Base-by-base conservation (phyloP, 2,797 vertebrate species). In the Sebastes wilsoni region DNA sequence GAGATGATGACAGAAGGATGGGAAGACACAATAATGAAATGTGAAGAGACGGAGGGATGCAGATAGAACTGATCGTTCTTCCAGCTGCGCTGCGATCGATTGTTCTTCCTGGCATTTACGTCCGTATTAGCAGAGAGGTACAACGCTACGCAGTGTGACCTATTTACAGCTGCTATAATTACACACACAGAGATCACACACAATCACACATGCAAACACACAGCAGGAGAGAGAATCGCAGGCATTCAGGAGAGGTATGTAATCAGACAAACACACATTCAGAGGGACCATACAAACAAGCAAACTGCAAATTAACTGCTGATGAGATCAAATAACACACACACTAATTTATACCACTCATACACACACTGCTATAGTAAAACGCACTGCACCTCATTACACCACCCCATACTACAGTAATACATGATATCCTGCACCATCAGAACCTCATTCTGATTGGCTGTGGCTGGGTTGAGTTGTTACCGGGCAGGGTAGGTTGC, bases 101-200 rank as follows among this genome's bases (percentile, higher is more conserved):
- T 66, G 64, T 58, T 80, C 67, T 76, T 75, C 75, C 65, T 34
- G 77, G 66, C 72, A 75, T 25, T 75, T 20, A 75, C 38, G 54
- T 70, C 66, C 59, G 56, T n/a, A 59, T 77, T 59, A 81, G 46
- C 62, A 23, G 54, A 81, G 80, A 38, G 59, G 42, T 46, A 46
- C 42, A 74, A 74, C 71, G 32, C 32, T 11, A 0, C 58, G 1
- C 66, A 59, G 60, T 22, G 56, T 72, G 90, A 88, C 82, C 88
- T 61, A 79, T 81, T 87, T 88, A 75, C 72, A 60, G 80, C 85
- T 64, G 56, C 73, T 82, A 65, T 73, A 78, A 84, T 87, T 67
- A 85, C 0, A 76, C 36, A 34, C 74, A 70, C 5, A 34, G 52
- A 65, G 38, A 77, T 49, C 64, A 49, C 80, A 75, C 34, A 72